Base-by-base conservation (phyloP, 2,888 invertebrate genomes). In the Clunio marinus region DNA sequence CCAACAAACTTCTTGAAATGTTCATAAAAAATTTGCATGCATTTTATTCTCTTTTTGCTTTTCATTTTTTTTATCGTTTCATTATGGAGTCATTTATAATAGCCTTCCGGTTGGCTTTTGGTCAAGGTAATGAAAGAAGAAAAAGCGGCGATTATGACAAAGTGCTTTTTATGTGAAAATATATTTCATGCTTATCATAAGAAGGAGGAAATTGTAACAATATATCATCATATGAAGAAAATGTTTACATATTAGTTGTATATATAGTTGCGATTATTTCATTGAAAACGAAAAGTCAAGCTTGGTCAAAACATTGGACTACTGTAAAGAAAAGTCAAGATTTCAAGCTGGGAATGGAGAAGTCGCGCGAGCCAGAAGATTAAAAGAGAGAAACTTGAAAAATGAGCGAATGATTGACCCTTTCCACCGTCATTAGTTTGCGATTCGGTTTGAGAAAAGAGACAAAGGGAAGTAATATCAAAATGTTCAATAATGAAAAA, bases 71-170 rank as follows among this genome's bases (percentile, higher is more conserved):
- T 51, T 22, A 51, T 51, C 51, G 51, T 51, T 51, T 51, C 51
- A 51, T 51, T 51, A 51, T 22, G 51, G 22, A 22, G 20, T 51
- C 51, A 51, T 51, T 51, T 51, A 20, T 51, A 51, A 2, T 17
- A 51, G 51, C 51, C 51, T 51, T 51, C 51, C 51, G 51, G 51
- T 22, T 51, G 51, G 13, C 22, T 51, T 51, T 51, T 51, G 41
- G 51, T 51, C 20, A n/a, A 51, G 3, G 22, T 51, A 51, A 51
- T 51, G 22, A 51, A n/a, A n/a, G n/a, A n/a, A n/a, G n/a, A n/a
- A n/a, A n/a, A n/a, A 51, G 51, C 51, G 51, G 51, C 22, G 51
- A 51, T 51, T 51, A 8, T n/a, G 7, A 22, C 51, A 51, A 51
- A 51, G 8, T n/a, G n/a, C n/a, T n/a, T n/a, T n/a, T n/a, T n/a